These are phyloP conservation scores for Cephus spinipes DNA, from an alignment of 2,888 invertebrate genomes.

Conservation along the genomic window DNA sequence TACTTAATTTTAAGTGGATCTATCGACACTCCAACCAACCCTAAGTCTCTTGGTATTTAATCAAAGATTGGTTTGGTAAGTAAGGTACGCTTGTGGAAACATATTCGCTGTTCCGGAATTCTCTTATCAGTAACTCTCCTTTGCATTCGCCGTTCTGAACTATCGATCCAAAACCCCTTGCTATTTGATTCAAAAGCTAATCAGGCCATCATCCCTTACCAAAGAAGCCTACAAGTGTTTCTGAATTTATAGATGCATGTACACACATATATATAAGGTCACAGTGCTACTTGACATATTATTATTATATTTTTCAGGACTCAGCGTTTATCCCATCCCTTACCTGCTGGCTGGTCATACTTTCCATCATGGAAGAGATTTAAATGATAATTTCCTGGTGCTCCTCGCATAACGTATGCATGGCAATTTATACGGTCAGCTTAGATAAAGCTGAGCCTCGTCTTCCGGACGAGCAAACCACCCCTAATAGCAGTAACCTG, in stretches of 20 bases:
- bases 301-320: neutral
- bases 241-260: neutral
- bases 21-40: constrained; percentile 8
- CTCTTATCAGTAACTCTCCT: constrained; percentile 8
- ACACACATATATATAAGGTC: neutral
- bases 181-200: neutral
- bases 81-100: constrained; percentile 10
- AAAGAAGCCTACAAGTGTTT: neutral
- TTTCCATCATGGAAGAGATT: constrained; percentile 13
- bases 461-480: constrained; percentile 15
- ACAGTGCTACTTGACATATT: neutral
- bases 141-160: neutral
- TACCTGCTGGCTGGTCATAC: constrained; percentile 15
- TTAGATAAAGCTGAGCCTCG: constrained; percentile 22
- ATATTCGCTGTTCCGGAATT: constrained; percentile 6
- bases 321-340: neutral
- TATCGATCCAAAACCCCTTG: neutral
- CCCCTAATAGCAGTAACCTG: neutral
- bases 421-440: constrained; percentile 20
- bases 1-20: constrained; percentile 18
- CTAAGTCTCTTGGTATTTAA: constrained; percentile 17
- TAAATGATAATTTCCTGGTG: constrained; percentile 22
- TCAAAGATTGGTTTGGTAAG: constrained; percentile 20
- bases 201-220: neutral
- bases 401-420: constrained; percentile 14